Conservation (phyloP, 2,888 invertebrate genomes). For the Andrena dorsata region DNA sequence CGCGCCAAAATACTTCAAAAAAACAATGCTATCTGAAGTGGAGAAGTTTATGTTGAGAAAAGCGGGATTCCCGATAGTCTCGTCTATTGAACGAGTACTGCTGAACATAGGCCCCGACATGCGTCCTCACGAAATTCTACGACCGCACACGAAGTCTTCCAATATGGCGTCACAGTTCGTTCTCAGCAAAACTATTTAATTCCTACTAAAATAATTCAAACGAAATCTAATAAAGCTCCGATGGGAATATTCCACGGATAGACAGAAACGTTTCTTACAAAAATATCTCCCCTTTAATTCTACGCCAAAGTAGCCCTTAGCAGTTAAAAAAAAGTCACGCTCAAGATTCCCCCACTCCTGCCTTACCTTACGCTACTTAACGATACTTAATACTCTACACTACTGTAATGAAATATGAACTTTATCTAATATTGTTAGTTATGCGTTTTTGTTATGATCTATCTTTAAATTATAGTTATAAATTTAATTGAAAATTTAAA, state of each 20-base stretch:
- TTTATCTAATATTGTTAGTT: not conserved
- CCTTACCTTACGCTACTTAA: slow-evolving; percentile 7
- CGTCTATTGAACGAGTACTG: slow-evolving; percentile 71
- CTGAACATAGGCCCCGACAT: slow-evolving; percentile 77
- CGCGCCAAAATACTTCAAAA: slow-evolving; percentile 7
- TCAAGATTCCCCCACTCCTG: slow-evolving; percentile 30
- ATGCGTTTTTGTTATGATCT: not conserved
- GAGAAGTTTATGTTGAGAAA: slow-evolving; percentile 34
- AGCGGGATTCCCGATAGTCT: slow-evolving; percentile 69
- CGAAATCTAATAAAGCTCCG: not conserved
- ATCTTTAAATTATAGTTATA: not conserved
- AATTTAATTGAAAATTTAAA: not conserved
- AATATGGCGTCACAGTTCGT: slow-evolving; percentile 56
- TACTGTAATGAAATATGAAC: slow-evolving; percentile 15
- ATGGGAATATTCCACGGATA: not conserved
- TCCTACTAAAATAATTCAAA: slow-evolving; percentile 18
- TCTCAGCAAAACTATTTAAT: slow-evolving; percentile 25
- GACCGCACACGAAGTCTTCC: slow-evolving; percentile 72
- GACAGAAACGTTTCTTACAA: not conserved
- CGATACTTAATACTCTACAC: slow-evolving; percentile 22
- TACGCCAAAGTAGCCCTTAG: not conserved
- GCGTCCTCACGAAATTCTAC: slow-evolving; percentile 70
- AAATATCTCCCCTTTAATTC: not conserved
- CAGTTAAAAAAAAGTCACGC: slow-evolving; percentile 12
- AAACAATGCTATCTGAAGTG: slow-evolving; percentile 12